Conservation (phyloP, 2,797 vertebrate genomes). For the Poecilia velifera region DNA sequence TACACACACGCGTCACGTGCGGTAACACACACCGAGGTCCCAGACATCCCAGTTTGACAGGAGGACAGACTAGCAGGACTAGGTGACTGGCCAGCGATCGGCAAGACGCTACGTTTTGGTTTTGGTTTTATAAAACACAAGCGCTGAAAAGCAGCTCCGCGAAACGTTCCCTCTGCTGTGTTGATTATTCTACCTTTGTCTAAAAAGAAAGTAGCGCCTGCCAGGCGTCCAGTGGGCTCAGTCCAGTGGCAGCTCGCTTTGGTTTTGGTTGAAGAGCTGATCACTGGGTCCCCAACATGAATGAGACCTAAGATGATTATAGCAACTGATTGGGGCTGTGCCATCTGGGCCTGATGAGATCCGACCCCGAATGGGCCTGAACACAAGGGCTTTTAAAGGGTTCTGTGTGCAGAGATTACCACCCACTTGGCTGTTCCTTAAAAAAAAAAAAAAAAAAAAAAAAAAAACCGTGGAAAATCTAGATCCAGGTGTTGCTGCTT, state of each 20-base stretch:
- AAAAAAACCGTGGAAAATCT: conserved; percentile 30
- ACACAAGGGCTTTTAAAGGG: conserved; percentile 31
- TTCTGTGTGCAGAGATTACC: conserved; percentile 31
- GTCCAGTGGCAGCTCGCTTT: conserved; percentile 29
- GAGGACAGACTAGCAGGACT: conserved; percentile 57
- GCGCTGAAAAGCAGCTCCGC: conserved; percentile 7
- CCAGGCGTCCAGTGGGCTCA: conserved; percentile 17
- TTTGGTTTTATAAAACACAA: conserved; percentile 35
- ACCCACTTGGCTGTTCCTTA: conserved; percentile 33
- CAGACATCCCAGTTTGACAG: conserved; percentile 71
- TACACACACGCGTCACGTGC: conserved; percentile 35
- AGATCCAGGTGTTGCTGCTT: conserved; percentile 52
- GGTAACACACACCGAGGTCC: conserved; percentile 39
- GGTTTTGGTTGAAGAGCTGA: conserved; percentile 54
- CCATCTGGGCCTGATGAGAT: conserved; percentile 69
- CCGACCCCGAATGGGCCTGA: conserved; percentile 51
- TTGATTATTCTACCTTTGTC: conserved; percentile 27
- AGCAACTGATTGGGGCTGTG: conserved; percentile 64
- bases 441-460: conserved; percentile 23
- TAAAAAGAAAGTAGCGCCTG: conserved; percentile 15
- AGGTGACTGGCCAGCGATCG: conserved; percentile 57
- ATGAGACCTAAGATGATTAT: conserved; percentile 74
- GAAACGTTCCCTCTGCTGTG: conserved; percentile 28
- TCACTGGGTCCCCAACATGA: conserved; percentile 51
- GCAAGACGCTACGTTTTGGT: conserved; percentile 28